Evolutionary conservation across 2,888 invertebrate genomes (phyloP), one percentile per base, ranked within the genome.

Genomic region (Stratiomys singularior): DNA sequence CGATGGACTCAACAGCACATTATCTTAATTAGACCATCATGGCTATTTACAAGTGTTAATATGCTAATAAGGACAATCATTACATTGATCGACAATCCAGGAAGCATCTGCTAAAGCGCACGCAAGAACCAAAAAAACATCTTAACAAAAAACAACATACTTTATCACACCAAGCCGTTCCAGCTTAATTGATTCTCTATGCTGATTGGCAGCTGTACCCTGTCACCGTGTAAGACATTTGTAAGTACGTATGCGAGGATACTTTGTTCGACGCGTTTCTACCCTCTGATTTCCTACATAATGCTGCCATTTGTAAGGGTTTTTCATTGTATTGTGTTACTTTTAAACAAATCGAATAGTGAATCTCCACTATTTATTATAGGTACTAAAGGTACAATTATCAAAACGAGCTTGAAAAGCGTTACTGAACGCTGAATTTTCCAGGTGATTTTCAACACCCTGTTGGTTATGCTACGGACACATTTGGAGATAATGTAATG

Each of bases 141-240:
- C 9, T 23, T 9, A 1, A 58, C n/a, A 60, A 60, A 60, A 74
- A 30, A 74, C 21, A 71, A 71, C 23, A 27, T 46, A 9, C 46
- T 76, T 76, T 27, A 64, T 76, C 76, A 46, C 18, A 46, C 58
- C 63, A 28, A 76, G 18, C 21, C 76, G 76, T 76, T 76, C 76
- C 47, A 64, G 76, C 25, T 44, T 21, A 64, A 76, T 76, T 60
- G 63, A 76, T 76, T 76, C 47, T 44, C 64, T 63, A 64, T 60
- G 64, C 64, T 76, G 76, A 76, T 76, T 76, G 76, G 76, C 76
- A 76, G 77, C 67, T 77, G 77, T 60, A 77, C 52, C 66, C 64
- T 66, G 66, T 46, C 60, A 66, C 66, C 23, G 23, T 46, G 47
- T 46, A 21, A 63, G 37, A 60, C 15, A 60, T 25, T 1, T 15